Base-by-base conservation (phyloP, 2,113 vertebrate species). In the Pseudopodoces humilis region DNA sequence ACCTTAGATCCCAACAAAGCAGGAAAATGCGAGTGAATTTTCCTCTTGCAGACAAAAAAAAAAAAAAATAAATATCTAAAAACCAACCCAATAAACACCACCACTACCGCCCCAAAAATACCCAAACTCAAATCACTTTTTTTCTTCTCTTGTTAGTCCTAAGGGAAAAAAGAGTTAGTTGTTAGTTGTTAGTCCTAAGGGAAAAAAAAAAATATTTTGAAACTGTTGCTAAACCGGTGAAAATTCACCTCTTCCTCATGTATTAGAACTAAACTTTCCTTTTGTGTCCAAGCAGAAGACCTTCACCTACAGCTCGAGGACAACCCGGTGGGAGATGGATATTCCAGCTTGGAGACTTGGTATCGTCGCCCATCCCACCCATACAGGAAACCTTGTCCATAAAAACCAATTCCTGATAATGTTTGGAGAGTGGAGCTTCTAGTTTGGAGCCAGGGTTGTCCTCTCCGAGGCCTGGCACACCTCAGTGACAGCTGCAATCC, bases 61-160 rank as follows among this genome's bases (percentile, higher is more conserved):
- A 31, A 21, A 24, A 46, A 28, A n/a, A 39, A 39, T 39, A 39
- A 11, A 39, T 39, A 52, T 16, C 4, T 7, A 23, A n/a, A 10
- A 14, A 14, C 11, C 16, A 46, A 33, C 7, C 31, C 41, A 27
- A 67, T 8, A 13, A 58, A 31, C 4, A 60, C 6, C 3, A 11
- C 19, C 28, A 5, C 2, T 11, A 8, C 3, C 6, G 4, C 14
- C 10, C 10, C 0, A 4, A 44, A 50, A 1, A n/a, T 5, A 7
- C 0, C 8, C 28, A 15, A n/a, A 47, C 4, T 12, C 13, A 20
- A 21, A 11, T 58, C 3, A 5, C 16, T 3, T 35, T 8, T 81
- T 70, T 62, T 4, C 13, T 87, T 83, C 25, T 69, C 12, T 67
- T 53, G 9, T 8, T 75, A 13, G 10, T 47, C 69, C 31, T n/a